Percentiles rank a stretch among this genome's conserved stretches.
Evolutionary conservation across 1,140 invertebrate species (phyloP).

Genomic region (Lordiphosa mommai): DNA sequence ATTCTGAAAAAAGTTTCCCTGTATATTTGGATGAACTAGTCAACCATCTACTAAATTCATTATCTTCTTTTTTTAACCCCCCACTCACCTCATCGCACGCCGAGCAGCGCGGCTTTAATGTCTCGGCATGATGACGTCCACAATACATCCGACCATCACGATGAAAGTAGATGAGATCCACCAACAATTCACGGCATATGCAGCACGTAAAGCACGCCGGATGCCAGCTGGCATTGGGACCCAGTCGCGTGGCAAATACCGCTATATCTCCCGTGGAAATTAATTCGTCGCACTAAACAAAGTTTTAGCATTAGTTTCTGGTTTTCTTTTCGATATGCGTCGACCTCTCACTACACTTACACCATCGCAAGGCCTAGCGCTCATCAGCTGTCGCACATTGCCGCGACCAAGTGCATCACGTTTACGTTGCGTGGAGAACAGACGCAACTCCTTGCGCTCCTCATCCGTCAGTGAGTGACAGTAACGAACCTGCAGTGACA

Average conservation of each 20-base stretch:
- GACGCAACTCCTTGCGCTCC: slow-evolving; percentile 93
- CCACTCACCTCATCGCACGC: slow-evolving; percentile 96
- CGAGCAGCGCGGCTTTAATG: slow-evolving; percentile 96
- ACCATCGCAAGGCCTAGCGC: slow-evolving; percentile 86
- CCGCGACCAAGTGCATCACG: slow-evolving; percentile 95
- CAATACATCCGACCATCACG: slow-evolving; percentile 94
- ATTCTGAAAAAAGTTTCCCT: background rate
- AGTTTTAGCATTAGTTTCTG: background rate
- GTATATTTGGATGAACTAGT: background rate
- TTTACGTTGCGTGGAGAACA: slow-evolving; percentile 96
- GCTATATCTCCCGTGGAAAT: slow-evolving; percentile 93
- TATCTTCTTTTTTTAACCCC: too few species aligned
- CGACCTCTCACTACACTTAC: slow-evolving; percentile 82
- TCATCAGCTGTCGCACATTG: slow-evolving; percentile 89
- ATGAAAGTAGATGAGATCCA: slow-evolving; percentile 98
- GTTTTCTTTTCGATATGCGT: background rate
- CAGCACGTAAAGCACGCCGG: slow-evolving; percentile 96
- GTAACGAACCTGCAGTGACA: slow-evolving; percentile 87
- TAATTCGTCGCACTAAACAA: slow-evolving; percentile 89
- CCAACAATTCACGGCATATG: slow-evolving; percentile 95
- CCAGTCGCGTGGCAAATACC: slow-evolving; percentile 90
- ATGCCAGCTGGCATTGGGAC: slow-evolving; percentile 92
- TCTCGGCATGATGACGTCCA: slow-evolving; percentile 98
- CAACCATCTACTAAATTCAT: too few species aligned
- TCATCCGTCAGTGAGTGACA: slow-evolving; percentile 95